phyloP scores from a whole-genome alignment of 37 sponge, comb jelly and placozoan genomes.

The Bolinopsis microptera region DNA sequence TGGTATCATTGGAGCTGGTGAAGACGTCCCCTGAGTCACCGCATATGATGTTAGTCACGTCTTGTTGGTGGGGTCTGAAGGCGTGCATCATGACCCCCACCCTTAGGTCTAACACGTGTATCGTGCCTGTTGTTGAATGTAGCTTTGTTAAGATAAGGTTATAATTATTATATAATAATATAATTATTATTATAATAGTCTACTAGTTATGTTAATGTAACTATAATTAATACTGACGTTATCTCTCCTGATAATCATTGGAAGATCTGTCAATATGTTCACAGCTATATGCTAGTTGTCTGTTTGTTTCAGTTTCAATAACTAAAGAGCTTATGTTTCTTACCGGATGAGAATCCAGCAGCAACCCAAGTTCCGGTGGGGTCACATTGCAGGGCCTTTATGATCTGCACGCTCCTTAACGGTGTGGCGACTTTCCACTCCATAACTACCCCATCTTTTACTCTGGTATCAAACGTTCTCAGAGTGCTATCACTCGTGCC shows the following conservation, averaged over 20 bases:
- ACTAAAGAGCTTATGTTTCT: too few species aligned
- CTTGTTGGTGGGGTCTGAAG: constrained; percentile 5
- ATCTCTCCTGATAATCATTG: too few species aligned
- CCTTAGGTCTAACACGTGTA: constrained; percentile 19
- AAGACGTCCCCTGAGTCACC: constrained; percentile 3
- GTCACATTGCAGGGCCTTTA: constrained; percentile 23
- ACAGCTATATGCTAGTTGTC: too few species aligned
- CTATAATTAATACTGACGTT: too few species aligned
- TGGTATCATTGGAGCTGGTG: constrained; percentile 50
- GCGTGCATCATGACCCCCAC: constrained; percentile 25
- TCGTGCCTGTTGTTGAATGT: not conserved
- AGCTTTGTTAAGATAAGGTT: too few species aligned
- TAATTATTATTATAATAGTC: too few species aligned
- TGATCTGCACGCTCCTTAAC: not conserved
- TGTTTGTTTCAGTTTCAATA: not conserved
- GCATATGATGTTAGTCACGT: constrained; percentile 2
- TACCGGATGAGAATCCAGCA: constrained; percentile 49
- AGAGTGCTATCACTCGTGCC: constrained; percentile 40
- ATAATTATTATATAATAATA: too few species aligned
- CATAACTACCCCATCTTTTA: constrained; percentile 3
- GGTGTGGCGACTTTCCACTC: constrained; percentile 46
- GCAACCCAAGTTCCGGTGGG: constrained; percentile 35
- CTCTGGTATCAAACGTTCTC: constrained; percentile 18
- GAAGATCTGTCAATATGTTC: too few species aligned
- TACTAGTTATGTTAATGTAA: too few species aligned